Evolutionary conservation across 2,888 invertebrate species (phyloP).

Genomic region (Siphlonurus alternatus): DNA sequence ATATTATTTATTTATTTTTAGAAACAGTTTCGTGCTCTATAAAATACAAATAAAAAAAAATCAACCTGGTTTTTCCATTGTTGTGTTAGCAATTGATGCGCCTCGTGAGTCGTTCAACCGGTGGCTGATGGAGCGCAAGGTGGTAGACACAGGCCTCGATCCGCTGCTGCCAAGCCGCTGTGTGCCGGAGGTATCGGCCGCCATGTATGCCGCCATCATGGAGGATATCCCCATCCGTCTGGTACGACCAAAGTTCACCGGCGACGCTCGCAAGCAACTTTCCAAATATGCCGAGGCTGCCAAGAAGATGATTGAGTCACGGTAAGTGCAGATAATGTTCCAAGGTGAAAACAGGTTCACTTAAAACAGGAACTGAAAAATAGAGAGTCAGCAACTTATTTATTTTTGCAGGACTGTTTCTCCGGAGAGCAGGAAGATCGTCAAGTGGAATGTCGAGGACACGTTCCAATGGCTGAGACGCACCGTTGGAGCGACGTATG

Average conservation of each 20-base stretch:
- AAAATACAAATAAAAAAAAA: no score
- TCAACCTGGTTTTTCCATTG: no score
- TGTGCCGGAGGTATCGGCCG: slow-evolving; percentile 74
- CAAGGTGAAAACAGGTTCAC: background rate
- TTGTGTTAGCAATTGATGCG: slow-evolving; percentile 79
- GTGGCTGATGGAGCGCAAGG: slow-evolving; percentile 92
- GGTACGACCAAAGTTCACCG: slow-evolving; percentile 87
- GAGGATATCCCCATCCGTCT: slow-evolving; percentile 94
- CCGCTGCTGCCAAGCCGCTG: slow-evolving; percentile 84
- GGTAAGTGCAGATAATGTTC: slow-evolving; percentile 25
- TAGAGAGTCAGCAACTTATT: background rate
- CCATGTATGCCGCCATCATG: slow-evolving; percentile 96
- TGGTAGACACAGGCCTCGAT: slow-evolving; percentile 61
- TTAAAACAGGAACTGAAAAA: background rate
- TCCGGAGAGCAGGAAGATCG: slow-evolving; percentile 86
- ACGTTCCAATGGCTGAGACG: slow-evolving; percentile 90
- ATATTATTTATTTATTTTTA: no score
- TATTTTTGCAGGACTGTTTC: slow-evolving; percentile 52
- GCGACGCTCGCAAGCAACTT: slow-evolving; percentile 87
- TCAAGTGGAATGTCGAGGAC: slow-evolving; percentile 97
- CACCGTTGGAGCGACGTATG: slow-evolving; percentile 85
- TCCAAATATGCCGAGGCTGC: slow-evolving; percentile 92
- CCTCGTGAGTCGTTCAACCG: slow-evolving; percentile 92
- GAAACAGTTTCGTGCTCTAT: no score
- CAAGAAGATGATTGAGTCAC: slow-evolving; percentile 87